Evolutionary conservation across 2,888 invertebrate genomes (phyloP).

Genomic region (Drosophila mettleri): DNA sequence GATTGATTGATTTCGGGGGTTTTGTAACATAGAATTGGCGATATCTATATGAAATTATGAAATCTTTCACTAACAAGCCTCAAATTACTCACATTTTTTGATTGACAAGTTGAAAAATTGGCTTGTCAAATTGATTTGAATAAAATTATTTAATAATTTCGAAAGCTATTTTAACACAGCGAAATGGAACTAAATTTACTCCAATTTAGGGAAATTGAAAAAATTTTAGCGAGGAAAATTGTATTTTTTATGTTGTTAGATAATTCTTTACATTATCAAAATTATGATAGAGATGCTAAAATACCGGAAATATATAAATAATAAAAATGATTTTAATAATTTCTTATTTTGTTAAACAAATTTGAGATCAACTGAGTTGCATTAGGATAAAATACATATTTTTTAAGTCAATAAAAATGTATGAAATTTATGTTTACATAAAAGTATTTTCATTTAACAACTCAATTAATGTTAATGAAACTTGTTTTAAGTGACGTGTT

Average conservation of each 20-base stretch:
- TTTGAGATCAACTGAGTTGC: no score
- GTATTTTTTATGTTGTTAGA: no score
- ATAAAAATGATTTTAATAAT: no score
- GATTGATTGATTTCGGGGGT: slow-evolving; percentile 68
- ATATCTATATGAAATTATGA: slow-evolving; percentile 51
- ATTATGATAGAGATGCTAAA: no score
- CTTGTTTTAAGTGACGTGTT: background rate
- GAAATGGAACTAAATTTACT: background rate
- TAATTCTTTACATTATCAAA: no score
- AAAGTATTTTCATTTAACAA: background rate
- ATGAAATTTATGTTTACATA: no score
- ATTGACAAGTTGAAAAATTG: slow-evolving; percentile 58
- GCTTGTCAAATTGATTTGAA: slow-evolving; percentile 32
- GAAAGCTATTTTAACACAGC: background rate
- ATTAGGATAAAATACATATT: no score
- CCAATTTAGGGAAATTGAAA: background rate
- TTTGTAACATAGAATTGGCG: slow-evolving; percentile 57
- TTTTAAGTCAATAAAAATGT: no score
- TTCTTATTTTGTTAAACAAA: no score
- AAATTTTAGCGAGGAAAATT: background rate
- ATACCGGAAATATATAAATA: no score
- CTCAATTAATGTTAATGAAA: background rate
- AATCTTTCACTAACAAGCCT: slow-evolving; percentile 40
- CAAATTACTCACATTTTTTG: slow-evolving; percentile 35
- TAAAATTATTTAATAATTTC: slow-evolving; percentile 30